phyloP scores from a whole-genome alignment of 2,113 vertebrate genomes.

The Austrofundulus limnaeus region DNA sequence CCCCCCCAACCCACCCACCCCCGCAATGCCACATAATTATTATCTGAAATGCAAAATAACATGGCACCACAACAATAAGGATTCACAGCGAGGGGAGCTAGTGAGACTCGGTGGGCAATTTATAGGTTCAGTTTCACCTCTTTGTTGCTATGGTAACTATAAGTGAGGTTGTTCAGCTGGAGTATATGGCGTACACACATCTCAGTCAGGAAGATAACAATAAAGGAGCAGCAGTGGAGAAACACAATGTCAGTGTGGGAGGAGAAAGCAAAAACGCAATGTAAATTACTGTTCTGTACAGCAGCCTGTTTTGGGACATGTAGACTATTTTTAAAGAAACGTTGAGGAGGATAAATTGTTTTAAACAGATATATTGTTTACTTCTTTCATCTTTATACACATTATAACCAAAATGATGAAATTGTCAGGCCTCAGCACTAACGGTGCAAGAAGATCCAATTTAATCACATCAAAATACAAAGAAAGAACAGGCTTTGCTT shows the following conservation, averaged over 20 bases:
- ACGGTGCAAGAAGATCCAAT: no score
- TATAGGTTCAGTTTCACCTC: slow-evolving; percentile 73
- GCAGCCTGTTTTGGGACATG: background rate
- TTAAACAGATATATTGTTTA: no score
- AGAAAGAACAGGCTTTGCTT: no score
- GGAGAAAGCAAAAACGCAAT: slow-evolving; percentile 10
- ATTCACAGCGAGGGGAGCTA: slow-evolving; percentile 57
- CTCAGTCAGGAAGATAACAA: slow-evolving; percentile 50
- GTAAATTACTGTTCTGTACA: background rate
- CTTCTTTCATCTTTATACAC: no score
- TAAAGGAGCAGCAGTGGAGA: slow-evolving; percentile 27
- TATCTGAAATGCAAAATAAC: slow-evolving; percentile 31
- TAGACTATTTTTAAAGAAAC: background rate
- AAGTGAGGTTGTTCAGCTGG: slow-evolving; percentile 69
- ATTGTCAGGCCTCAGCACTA: no score
- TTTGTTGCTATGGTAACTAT: slow-evolving; percentile 82
- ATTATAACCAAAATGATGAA: no score
- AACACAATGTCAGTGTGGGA: slow-evolving; percentile 34
- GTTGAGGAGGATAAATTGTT: background rate
- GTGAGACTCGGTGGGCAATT: slow-evolving; percentile 69
- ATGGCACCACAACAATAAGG: slow-evolving; percentile 60
- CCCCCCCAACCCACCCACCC: background rate
- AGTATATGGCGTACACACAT: slow-evolving; percentile 62
- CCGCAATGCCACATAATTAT: slow-evolving; percentile 19
- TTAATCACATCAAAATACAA: no score